Base-by-base conservation (phyloP, 1,140 invertebrate species). In the Hycleus cichorii region DNA sequence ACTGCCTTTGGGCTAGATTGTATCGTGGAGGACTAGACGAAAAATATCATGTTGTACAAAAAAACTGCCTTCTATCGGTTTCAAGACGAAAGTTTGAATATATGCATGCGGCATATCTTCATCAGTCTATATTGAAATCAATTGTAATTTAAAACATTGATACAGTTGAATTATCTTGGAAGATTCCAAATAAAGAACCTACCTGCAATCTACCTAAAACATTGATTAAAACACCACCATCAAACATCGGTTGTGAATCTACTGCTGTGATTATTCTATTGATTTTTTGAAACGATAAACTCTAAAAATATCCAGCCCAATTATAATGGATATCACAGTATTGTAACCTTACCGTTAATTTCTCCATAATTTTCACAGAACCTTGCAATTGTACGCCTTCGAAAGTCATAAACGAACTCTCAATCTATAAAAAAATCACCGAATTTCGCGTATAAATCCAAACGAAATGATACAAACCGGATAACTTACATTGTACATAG, bases 221-320 rank as follows among this genome's bases (percentile, higher is more conserved):
- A 80, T 91, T 92, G 63, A 96, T 93, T 73, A 96, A 75, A 59
- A 97, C 88, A 56, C 94, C 93, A 44, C 93, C 93, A 78, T 96
- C 93, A 70, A 93, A 93, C 83, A 91, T 96, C 42, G 93, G 94
- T 76, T 96, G 94, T 57, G 89, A 93, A 75, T 97, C 94, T 45
- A 95, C 85, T n/a, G 90, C 86, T 53, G 93, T 95, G 72, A 96
- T 88, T 71, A 88, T 81, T 76, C 93, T 86, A 72, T 85, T 86
- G 66, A 97, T 96, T 78, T 93, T 94, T 83, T 94, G 90, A 82
- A 96, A 96, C 58, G 82, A 81, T 75, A 96, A 78, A 71, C 82
- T 83, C 89, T 92, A 74, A 60, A 87, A 72, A 32, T 18, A 18
- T 18, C 18, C 18, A 18, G 18, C 18, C 18, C 18, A 18, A 2